phyloP scores from a whole-genome alignment of 2,797 vertebrate genomes.

The Xerus rutilus region DNA sequence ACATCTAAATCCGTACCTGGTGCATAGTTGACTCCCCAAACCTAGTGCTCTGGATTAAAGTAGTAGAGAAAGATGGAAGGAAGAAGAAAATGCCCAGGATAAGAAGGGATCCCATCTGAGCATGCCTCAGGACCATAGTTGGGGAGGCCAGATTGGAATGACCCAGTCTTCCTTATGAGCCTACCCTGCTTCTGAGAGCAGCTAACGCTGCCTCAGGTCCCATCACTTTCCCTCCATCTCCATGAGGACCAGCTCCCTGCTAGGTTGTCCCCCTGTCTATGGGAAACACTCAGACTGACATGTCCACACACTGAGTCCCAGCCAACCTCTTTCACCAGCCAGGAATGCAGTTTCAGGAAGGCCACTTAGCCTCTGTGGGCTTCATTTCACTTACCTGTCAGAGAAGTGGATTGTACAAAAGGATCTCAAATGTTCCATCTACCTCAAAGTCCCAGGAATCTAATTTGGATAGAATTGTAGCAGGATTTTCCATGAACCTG shows the following conservation, averaged over 20 bases:
- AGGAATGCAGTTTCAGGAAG: not conserved
- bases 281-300: not conserved
- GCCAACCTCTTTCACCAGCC: not conserved
- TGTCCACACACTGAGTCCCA: not conserved
- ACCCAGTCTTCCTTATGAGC: not conserved
- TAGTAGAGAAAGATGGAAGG: not conserved
- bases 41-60: not conserved
- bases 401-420: not conserved
- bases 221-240: not conserved
- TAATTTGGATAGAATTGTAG: conserved; percentile 23
- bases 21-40: not conserved
- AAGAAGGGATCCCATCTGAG: not conserved
- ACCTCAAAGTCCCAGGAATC: not conserved
- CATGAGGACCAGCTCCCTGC: not conserved
- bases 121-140: not conserved
- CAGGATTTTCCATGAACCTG: conserved; percentile 1
- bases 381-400: not conserved
- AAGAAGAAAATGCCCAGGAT: not conserved
- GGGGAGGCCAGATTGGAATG: not conserved
- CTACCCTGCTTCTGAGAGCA: not conserved
- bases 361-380: not conserved
- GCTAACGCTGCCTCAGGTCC: not conserved
- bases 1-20: not conserved
- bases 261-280: not conserved
- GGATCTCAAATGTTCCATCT: not conserved